These are phyloP conservation scores for Eonycteris spelaea DNA, from an alignment of 2,113 vertebrate genomes.

Conservation along the genomic window DNA sequence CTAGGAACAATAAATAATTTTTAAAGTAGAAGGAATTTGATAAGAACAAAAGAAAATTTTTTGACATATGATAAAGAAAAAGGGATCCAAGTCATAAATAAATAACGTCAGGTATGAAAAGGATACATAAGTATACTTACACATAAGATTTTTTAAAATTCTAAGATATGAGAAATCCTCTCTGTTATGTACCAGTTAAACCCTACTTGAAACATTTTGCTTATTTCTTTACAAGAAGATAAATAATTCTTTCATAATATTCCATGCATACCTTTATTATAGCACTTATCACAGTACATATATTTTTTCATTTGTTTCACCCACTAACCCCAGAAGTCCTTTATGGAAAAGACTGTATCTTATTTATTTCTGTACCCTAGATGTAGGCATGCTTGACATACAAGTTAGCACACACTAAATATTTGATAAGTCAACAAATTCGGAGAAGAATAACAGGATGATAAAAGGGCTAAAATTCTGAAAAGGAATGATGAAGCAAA, in stretches of 20 bases:
- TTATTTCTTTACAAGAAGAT: not conserved
- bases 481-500: not conserved
- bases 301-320: not conserved
- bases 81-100: not conserved
- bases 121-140: not conserved
- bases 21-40: not conserved
- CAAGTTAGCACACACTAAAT: not conserved
- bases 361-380: not conserved
- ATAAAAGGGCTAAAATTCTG: not conserved
- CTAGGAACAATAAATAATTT: not conserved
- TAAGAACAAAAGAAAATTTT: not conserved
- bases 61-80: not conserved
- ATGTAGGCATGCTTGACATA: not conserved
- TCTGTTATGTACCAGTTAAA: not conserved
- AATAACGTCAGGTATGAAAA: not conserved
- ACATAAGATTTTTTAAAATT: not conserved
- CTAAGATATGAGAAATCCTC: not conserved
- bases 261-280: not conserved
- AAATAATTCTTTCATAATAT: not conserved
- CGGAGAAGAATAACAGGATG: not conserved
- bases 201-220: not conserved
- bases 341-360: not conserved
- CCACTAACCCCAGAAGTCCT: not conserved
- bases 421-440: not conserved
- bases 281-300: not conserved